Evolutionary conservation across 2,797 vertebrate species (phyloP).

Genomic region (Ficedula albicollis): DNA sequence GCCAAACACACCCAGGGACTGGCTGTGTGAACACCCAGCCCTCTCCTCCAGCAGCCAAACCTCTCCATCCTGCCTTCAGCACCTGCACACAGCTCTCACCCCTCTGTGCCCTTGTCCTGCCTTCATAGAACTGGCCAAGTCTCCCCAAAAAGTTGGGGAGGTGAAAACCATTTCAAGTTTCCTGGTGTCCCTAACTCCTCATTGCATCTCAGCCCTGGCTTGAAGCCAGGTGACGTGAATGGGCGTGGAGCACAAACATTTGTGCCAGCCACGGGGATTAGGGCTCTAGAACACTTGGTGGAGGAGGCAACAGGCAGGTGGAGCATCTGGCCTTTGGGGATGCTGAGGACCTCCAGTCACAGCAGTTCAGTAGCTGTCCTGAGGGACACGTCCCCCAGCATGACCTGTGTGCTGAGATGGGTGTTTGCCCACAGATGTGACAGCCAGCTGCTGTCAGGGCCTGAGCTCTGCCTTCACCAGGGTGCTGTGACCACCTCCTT

Average conservation of each 20-base stretch:
- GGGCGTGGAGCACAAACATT: fast-evolving
- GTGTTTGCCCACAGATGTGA: neutral
- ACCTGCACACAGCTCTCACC: fast-evolving
- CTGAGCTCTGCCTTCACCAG: neutral
- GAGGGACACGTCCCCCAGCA: neutral
- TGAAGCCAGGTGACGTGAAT: fast-evolving
- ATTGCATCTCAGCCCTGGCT: neutral
- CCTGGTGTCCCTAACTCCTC: neutral
- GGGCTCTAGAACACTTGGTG: neutral
- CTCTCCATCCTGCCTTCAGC: neutral
- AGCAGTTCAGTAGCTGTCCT: neutral
- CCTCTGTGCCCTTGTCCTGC: fast-evolving
- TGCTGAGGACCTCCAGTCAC: neutral
- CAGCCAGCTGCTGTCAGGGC: neutral
- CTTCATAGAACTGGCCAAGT: neutral
- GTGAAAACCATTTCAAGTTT: neutral
- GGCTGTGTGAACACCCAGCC: neutral
- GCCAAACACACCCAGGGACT: neutral
- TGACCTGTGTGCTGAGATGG: neutral
- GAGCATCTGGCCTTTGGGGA: neutral
- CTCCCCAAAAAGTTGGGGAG: neutral
- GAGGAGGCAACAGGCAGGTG: neutral
- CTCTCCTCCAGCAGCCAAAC: fast-evolving
- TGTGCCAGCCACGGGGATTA: fast-evolving
- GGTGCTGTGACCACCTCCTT: neutral